Conservation (phyloP, 1,140 invertebrate species). For the Gryon sp. region DNA sequence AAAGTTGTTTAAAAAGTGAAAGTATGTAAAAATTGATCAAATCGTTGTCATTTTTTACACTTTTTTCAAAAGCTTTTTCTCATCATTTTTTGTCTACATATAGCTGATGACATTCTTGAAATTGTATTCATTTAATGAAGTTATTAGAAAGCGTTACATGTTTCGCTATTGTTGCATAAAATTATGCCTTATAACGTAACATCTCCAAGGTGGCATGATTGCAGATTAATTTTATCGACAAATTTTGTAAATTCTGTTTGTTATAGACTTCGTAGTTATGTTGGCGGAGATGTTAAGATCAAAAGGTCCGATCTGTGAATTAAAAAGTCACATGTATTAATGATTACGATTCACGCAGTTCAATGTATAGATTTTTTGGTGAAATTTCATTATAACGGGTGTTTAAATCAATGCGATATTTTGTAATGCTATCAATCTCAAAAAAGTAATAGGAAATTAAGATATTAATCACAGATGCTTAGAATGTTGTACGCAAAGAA, state of each 20-base stretch:
- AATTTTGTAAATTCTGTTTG: conserved; percentile 38
- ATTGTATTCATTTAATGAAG: not conserved
- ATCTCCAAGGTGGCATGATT: conserved; percentile 5
- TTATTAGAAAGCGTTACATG: not conserved
- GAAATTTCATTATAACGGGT: conserved; percentile 55
- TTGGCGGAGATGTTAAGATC: conserved; percentile 11
- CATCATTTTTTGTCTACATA: too few relatives aligned
- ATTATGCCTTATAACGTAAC: conserved; percentile 5
- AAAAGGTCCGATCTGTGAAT: conserved; percentile 43
- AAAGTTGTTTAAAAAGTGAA: too few relatives aligned
- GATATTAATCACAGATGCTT: conserved; percentile 50
- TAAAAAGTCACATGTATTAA: conserved; percentile 43
- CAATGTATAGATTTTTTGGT: conserved; percentile 35
- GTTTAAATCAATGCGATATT: conserved; percentile 41
- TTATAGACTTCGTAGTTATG: not conserved
- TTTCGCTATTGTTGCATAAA: conserved; percentile 2
- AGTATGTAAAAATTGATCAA: too few relatives aligned
- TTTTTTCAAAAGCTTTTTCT: too few relatives aligned
- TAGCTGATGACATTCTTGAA: not conserved
- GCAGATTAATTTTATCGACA: conserved; percentile 34
- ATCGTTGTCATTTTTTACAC: too few relatives aligned
- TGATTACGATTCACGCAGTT: conserved; percentile 28
- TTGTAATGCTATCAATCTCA: conserved; percentile 43
- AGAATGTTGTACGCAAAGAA: conserved; percentile 7
- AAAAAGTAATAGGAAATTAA: conserved; percentile 53